Evolutionary conservation across 2,888 invertebrate genomes (phyloP).

Genomic region (Napeogenes inachia): DNA sequence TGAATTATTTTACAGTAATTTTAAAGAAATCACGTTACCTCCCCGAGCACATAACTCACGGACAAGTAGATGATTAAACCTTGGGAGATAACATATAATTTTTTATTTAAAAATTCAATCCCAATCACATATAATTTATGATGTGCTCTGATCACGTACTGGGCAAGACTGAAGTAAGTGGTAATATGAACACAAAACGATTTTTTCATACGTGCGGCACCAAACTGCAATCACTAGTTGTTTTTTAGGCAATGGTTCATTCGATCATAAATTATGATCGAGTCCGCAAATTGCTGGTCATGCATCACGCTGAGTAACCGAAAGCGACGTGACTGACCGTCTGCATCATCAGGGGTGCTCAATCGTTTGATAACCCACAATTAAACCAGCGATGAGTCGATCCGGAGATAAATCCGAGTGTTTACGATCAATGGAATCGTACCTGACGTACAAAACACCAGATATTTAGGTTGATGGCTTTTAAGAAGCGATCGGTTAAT

Average conservation of each 20-base stretch:
- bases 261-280: conserved; percentile 25
- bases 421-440: conserved; percentile 41
- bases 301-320: conserved; percentile 28
- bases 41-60: neutral
- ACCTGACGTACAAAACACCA: conserved; percentile 19
- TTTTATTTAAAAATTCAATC: conserved; percentile 20
- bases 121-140: conserved; percentile 26
- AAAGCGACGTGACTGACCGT: conserved; percentile 22
- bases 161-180: conserved; percentile 7
- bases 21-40: neutral
- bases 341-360: conserved; percentile 19
- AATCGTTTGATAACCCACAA: conserved; percentile 29
- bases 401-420: conserved; percentile 46
- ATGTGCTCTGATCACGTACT: conserved; percentile 26
- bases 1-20: conserved; percentile 1
- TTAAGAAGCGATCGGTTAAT: neutral
- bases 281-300: conserved; percentile 28
- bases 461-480: conserved; percentile 16
- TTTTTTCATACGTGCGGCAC: conserved; percentile 21
- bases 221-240: conserved; percentile 15
- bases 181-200: conserved; percentile 23
- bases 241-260: conserved; percentile 22
- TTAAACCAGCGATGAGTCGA: conserved; percentile 39
- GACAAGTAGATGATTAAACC: conserved; percentile 13
- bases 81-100: conserved; percentile 19